Percentiles rank a stretch among this genome's conserved stretches.
Conservation (phyloP, 2,113 vertebrate genomes). For the Marmota monax region DNA sequence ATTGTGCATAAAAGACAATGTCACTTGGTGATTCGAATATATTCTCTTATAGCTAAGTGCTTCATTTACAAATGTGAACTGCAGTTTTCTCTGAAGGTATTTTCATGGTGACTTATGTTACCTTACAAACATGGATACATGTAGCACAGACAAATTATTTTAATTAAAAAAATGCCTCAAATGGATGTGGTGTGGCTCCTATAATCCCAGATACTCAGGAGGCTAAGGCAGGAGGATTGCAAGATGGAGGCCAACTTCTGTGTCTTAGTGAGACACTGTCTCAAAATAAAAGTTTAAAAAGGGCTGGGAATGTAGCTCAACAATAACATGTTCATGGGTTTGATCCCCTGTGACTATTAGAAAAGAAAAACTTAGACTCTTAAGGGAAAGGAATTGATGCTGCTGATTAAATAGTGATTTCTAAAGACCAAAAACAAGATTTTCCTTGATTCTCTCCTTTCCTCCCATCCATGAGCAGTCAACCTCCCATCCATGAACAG, state of each 20-base stretch:
- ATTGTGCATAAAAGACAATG: fast-evolving
- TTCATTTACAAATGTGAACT: neutral
- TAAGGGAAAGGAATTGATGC: too few species aligned
- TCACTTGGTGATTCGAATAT: neutral
- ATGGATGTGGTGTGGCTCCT: neutral
- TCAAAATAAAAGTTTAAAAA: neutral
- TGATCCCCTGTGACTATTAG: too few species aligned
- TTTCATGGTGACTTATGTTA: neutral
- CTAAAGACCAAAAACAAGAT: neutral
- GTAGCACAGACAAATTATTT: neutral
- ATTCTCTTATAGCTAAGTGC: neutral
- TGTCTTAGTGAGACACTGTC: neutral
- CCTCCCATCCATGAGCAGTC: neutral
- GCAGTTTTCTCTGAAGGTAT: neutral
- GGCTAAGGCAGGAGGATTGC: neutral
- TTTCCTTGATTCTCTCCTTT: neutral
- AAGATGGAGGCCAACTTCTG: neutral
- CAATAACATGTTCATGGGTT: neutral
- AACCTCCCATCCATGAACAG: fast-evolving
- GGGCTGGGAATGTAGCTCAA: neutral
- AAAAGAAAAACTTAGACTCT: neutral
- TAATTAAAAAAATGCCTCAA: neutral
- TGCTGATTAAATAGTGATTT: neutral
- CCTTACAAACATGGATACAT: neutral
- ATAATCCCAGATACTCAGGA: neutral